A percentile compares a stretch with the other conserved stretches of the same genome.
Conservation (phyloP, 1,140 invertebrate species). For the Oscheius sp. region DNA sequence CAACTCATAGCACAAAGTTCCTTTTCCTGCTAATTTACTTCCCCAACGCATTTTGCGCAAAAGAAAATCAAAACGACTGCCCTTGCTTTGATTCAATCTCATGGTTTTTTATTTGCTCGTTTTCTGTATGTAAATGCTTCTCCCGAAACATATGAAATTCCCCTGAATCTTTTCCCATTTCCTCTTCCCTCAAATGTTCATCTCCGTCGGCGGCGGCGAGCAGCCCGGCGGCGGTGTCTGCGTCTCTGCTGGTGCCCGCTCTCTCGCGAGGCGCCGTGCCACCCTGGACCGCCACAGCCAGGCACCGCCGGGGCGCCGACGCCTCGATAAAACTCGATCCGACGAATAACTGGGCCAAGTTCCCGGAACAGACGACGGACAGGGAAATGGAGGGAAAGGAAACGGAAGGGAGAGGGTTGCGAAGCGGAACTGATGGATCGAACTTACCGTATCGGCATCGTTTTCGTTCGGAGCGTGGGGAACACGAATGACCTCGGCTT, state of each 20-base stretch:
- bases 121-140: too few species aligned
- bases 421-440: background rate
- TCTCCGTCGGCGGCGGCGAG: background rate
- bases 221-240: background rate
- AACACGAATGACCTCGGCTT: background rate
- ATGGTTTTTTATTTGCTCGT: too few species aligned
- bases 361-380: background rate
- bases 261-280: background rate
- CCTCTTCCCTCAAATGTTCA: background rate
- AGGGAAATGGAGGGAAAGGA: background rate
- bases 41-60: too few species aligned
- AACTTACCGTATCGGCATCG: background rate
- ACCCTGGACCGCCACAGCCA: background rate
- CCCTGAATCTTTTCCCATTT: background rate
- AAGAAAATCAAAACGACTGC: too few species aligned
- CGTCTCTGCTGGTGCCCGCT: background rate
- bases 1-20: too few species aligned
- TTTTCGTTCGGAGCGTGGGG: background rate
- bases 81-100: too few species aligned
- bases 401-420: background rate
- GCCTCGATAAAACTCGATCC: background rate
- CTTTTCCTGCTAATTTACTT: too few species aligned
- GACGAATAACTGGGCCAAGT: background rate
- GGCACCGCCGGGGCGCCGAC: background rate
- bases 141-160: background rate